Evolutionary conservation across 2,113 vertebrate species (phyloP).

Genomic region (Poeciliopsis retropinna): DNA sequence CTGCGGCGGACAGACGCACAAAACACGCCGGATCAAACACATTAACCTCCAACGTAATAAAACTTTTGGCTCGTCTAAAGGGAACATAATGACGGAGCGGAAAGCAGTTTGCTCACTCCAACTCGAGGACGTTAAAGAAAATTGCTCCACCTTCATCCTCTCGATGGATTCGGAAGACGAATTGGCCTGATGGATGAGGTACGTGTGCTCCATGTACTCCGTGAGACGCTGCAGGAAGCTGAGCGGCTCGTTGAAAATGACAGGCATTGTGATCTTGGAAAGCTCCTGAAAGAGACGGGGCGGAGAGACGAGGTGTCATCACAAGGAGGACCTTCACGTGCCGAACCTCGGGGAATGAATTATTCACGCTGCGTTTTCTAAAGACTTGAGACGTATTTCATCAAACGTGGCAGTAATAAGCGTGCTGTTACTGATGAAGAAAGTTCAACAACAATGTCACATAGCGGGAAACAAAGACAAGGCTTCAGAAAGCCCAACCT

Average conservation of each 20-base stretch:
- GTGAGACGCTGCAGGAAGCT: constrained; percentile 96
- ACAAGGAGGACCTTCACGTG: constrained; percentile 26
- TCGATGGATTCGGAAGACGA: constrained; percentile 83
- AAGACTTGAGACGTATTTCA: neutral
- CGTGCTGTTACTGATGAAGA: no score
- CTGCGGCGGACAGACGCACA: constrained; percentile 66
- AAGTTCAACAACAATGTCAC: neutral
- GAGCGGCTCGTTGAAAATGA: constrained; percentile 97
- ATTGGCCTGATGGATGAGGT: constrained; percentile 94
- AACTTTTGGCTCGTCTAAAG: neutral
- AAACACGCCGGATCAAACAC: neutral
- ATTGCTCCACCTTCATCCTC: constrained; percentile 89
- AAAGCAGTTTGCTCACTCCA: neutral
- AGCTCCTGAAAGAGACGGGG: constrained; percentile 83
- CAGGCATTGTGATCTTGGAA: constrained; percentile 98
- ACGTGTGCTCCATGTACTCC: constrained; percentile 98
- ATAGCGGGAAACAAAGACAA: neutral
- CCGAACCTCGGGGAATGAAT: neutral
- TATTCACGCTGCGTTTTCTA: neutral
- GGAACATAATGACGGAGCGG: neutral
- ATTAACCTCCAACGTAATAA: neutral
- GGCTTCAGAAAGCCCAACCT: neutral
- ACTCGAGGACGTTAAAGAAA: neutral
- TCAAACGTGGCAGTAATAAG: neutral
- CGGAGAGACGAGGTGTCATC: constrained; percentile 7